Evolutionary conservation across 1,140 invertebrate genomes (phyloP).

Genomic region (Tetramorium simillimum): DNA sequence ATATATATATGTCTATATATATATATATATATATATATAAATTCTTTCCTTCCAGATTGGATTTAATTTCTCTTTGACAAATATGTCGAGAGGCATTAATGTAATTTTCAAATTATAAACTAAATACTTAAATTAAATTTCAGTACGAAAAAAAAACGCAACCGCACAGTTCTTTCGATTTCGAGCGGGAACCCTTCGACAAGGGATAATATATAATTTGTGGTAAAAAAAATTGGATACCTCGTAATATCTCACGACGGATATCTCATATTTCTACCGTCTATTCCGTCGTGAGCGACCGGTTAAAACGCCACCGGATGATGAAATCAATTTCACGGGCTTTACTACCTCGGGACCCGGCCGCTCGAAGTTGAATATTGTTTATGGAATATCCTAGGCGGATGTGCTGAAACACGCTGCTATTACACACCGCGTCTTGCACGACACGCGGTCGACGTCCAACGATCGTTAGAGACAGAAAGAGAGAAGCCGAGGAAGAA

Average conservation of each 20-base stretch:
- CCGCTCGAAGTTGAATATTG: constrained; percentile 17
- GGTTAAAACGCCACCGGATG: constrained; percentile 5
- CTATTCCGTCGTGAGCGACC: background rate
- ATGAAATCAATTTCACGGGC: constrained; percentile 48
- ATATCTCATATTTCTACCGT: background rate
- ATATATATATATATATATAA: background rate
- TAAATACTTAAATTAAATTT: background rate
- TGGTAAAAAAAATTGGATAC: background rate
- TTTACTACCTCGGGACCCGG: constrained; percentile 1
- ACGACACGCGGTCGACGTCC: constrained; percentile 45
- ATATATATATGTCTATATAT: no score
- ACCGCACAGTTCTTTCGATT: background rate
- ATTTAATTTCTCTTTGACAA: background rate
- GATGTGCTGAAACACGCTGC: constrained; percentile 17
- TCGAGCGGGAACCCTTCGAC: no score
- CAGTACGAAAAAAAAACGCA: background rate
- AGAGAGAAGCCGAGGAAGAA: constrained; percentile 51
- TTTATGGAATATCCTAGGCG: constrained; percentile 41
- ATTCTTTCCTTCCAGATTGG: background rate
- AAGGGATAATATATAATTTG: background rate
- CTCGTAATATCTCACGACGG: background rate
- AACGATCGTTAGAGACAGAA: background rate
- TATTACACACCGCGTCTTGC: constrained; percentile 5
- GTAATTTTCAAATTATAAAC: background rate
- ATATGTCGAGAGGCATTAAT: background rate